phyloP scores from a whole-genome alignment of 1,140 invertebrate species.

The Amphibalanus amphitrite region DNA sequence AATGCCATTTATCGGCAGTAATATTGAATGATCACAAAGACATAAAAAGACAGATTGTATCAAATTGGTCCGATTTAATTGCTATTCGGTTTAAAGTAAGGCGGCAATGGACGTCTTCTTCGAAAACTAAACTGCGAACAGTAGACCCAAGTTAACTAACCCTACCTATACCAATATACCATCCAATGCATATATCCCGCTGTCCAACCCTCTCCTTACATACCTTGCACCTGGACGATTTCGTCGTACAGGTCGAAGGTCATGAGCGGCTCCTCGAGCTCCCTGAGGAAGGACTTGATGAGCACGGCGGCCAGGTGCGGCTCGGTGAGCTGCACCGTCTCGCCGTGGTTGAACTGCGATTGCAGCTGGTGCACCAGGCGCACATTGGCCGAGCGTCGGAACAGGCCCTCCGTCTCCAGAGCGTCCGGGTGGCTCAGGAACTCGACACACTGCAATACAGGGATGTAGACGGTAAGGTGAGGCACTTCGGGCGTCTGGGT shows the following conservation, averaged over 20 bases:
- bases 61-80: too few species aligned
- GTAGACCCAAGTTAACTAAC: too few species aligned
- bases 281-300: constrained; percentile 83
- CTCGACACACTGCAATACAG: too few species aligned
- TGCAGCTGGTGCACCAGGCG: constrained; percentile 67
- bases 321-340: constrained; percentile 60
- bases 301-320: constrained; percentile 85
- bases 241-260: constrained; percentile 91
- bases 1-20: too few species aligned
- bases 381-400: constrained; percentile 74
- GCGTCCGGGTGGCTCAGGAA: constrained; percentile 46
- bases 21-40: too few species aligned
- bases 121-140: too few species aligned
- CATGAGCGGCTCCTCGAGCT: constrained; percentile 81
- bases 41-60: too few species aligned
- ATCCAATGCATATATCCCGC: constrained; percentile 29
- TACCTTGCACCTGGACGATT: constrained; percentile 78
- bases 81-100: too few species aligned
- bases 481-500: too few species aligned
- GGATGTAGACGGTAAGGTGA: too few species aligned
- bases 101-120: too few species aligned
- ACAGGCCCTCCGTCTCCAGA: constrained; percentile 87
- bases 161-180: constrained; percentile 42
- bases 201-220: constrained; percentile 56
- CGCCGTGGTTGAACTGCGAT: constrained; percentile 63